These are phyloP conservation scores for Okapia johnstoni DNA, from an alignment of 2,113 vertebrate genomes.

Conservation along the genomic window DNA sequence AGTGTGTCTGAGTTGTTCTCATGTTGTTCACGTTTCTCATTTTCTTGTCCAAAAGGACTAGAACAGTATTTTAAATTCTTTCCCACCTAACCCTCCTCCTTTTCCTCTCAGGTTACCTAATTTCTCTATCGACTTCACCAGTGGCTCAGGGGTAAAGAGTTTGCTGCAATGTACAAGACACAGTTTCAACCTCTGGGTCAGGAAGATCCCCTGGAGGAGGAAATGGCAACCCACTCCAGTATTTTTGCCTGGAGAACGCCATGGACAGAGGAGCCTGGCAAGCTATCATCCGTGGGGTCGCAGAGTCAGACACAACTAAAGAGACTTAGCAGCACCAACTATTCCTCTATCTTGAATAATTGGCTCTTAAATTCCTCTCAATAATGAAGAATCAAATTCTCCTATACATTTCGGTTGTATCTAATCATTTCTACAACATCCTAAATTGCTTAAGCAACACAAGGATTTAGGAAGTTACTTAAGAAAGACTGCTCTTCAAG, in stretches of 20 bases:
- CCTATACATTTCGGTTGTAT: neutral
- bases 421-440: neutral
- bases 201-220: neutral
- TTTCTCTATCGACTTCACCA: fast-evolving
- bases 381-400: neutral
- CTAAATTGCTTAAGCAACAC: neutral
- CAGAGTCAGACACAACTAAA: neutral
- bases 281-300: neutral
- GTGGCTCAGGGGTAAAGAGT: neutral
- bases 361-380: neutral
- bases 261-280: neutral
- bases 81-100: neutral
- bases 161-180: neutral
- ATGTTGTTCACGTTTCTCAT: neutral
- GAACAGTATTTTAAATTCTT: neutral
- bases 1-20: too few species aligned
- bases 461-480: neutral
- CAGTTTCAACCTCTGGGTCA: neutral
- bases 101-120: neutral
- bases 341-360: neutral
- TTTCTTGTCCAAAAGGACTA: neutral
- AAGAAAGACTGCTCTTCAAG: neutral
- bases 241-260: neutral
- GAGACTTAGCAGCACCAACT: neutral
- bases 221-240: neutral